Percentiles rank a stretch among this genome's conserved stretches.
Evolutionary conservation across 2,113 vertebrate species (phyloP).

Genomic region (Crotophaga sulcirostris): DNA sequence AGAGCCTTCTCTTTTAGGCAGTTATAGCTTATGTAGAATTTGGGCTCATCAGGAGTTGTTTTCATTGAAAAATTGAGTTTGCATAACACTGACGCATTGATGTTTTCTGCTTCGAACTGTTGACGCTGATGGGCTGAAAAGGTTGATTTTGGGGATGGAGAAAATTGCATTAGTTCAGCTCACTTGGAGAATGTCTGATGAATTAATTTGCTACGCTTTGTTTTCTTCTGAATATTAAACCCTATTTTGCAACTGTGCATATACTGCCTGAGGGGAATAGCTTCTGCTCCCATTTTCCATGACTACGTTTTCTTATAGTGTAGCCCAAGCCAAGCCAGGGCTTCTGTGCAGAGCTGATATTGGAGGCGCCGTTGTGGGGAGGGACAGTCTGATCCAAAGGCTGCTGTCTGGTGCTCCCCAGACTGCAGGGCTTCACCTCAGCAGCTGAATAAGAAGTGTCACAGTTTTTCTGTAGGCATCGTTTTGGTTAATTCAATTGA

Average conservation of each 20-base stretch:
- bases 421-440: not conserved
- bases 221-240: conserved; percentile 16
- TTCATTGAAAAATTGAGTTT: conserved; percentile 36
- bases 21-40: not conserved
- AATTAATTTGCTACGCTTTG: conserved; percentile 35
- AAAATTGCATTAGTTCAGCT: conserved; percentile 42
- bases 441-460: not conserved
- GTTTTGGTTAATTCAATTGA: not conserved
- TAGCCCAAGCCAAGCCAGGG: not conserved
- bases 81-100: not conserved
- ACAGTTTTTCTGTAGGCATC: not conserved
- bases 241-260: not conserved
- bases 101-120: conserved; percentile 3
- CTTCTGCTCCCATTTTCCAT: not conserved
- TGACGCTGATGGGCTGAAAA: conserved; percentile 14
- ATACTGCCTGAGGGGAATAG: not conserved
- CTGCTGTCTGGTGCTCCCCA: not conserved
- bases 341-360: not conserved
- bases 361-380: not conserved
- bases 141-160: not conserved
- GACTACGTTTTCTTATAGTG: fast-evolving
- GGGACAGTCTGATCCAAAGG: not conserved
- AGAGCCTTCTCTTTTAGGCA: not conserved
- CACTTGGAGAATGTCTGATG: not conserved
- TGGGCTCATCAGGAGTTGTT: not conserved